Evolutionary conservation across 2,888 invertebrate genomes (phyloP), one percentile per base, ranked within the genome.

Genomic region (Lamellibrachia satsuma): DNA sequence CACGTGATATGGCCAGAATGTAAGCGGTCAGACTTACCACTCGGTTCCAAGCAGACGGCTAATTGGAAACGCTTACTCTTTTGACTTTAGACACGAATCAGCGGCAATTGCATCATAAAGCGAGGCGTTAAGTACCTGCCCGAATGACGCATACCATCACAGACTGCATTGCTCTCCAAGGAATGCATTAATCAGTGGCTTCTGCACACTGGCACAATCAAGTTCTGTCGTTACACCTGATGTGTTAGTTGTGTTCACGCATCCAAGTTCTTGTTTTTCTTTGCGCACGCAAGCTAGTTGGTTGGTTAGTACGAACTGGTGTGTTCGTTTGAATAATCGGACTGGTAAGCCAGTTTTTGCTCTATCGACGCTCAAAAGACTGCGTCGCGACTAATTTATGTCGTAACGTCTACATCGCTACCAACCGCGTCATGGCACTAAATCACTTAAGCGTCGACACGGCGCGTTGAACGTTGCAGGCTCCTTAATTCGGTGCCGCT

Each of bases 41-140:
- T 75, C 75, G 22, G 75, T 2, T 3, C 75, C 22, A 75, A 75
- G 22, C n/a, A 15, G 75, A 75, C 11, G n/a, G 75, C 75, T 75
- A 22, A 75, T 75, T 75, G 15, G 22, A 75, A 75, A 75, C 11
- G 75, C 75, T 11, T 75, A n/a, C 60, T 11, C 75, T 75, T 75
- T 22, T 75, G 6, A 75, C 75, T 11, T n/a, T 75, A 75, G n/a
- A 75, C 22, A 22, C 6, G 75, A 75, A 4, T 75, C 75, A 22
- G 75, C 75, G 75, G 75, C 75, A 11, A 75, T 75, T 75, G n/a
- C 75, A 75, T 75, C 75, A 75, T 75, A 75, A 75, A 75, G 75
- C 75, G 75, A 75, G 75, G 75, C 75, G 75, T 6, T 75, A 75
- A 75, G n/a, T 22, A 75, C 75, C 22, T 22, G 75, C 75, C 75